Percentiles rank a stretch among this genome's conserved stretches.
These are phyloP conservation scores for Neodontobutis hainanensis DNA, from an alignment of 2,113 vertebrate species.

Conservation along the genomic window DNA sequence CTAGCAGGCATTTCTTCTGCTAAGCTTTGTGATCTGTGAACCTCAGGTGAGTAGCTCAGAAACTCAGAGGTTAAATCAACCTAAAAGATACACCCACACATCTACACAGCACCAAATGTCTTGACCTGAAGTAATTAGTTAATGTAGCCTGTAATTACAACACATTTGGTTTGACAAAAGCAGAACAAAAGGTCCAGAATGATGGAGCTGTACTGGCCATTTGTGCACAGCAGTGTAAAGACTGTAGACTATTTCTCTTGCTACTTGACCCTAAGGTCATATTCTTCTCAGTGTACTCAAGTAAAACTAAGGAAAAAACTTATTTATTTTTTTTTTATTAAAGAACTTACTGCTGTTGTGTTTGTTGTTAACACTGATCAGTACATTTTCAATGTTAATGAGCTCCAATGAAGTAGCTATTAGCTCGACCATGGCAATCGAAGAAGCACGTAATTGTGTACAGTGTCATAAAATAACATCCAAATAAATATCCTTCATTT, in stretches of 20 bases:
- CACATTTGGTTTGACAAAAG: neutral
- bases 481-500: too few species aligned
- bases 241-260: neutral
- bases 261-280: neutral
- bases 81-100: neutral
- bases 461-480: neutral
- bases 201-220: neutral
- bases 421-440: constrained; percentile 15
- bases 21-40: constrained; percentile 21
- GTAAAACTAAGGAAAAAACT: neutral
- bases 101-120: neutral
- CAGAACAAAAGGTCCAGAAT: neutral
- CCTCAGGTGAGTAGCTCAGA: constrained; percentile 8
- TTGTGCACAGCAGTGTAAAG: neutral
- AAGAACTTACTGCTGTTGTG: constrained; percentile 11
- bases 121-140: neutral
- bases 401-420: constrained; percentile 32
- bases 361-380: constrained; percentile 38
- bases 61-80: constrained; percentile 9
- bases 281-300: constrained; percentile 1
- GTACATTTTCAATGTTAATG: constrained; percentile 32
- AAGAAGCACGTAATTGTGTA: constrained; percentile 12
- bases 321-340: constrained; percentile 13
- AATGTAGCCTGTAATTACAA: constrained; percentile 1
- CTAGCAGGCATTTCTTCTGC: constrained; percentile 22